Evolutionary conservation across 2,797 vertebrate genomes (phyloP).

Genomic region (Danio aesculapii): DNA sequence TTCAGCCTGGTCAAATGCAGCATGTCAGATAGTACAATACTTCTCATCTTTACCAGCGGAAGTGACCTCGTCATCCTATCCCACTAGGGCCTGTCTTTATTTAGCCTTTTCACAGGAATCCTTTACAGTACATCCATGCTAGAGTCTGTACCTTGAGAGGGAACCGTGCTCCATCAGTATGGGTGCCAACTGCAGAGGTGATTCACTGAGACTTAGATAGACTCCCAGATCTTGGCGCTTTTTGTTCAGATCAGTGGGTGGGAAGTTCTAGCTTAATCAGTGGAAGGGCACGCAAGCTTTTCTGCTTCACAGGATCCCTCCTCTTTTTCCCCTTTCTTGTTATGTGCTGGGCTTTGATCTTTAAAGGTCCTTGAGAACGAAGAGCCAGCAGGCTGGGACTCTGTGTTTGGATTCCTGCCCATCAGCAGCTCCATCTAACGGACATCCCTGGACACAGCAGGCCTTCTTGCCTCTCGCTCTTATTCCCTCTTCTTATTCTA

Average conservation of each 20-base stretch:
- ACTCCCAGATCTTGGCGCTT: constrained; percentile 71
- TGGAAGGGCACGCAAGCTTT: constrained; percentile 74
- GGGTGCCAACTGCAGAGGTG: constrained; percentile 67
- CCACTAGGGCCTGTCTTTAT: constrained; percentile 64
- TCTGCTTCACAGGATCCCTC: constrained; percentile 76
- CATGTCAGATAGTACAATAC: constrained; percentile 63
- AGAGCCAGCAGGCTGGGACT: constrained; percentile 77
- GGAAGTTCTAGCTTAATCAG: constrained; percentile 76
- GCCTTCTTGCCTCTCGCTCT: constrained; percentile 67
- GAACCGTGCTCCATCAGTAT: constrained; percentile 68
- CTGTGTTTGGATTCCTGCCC: constrained; percentile 78
- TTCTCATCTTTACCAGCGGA: constrained; percentile 65
- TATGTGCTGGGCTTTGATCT: constrained; percentile 83
- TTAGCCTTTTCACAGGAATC: constrained; percentile 72
- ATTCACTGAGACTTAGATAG: constrained; percentile 73
- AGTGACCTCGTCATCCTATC: constrained; percentile 22
- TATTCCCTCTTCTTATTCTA: constrained; percentile 39
- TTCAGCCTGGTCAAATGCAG: constrained; percentile 72
- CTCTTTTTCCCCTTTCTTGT: constrained; percentile 72
- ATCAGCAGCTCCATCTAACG: constrained; percentile 79
- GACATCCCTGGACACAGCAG: constrained; percentile 78
- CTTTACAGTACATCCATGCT: constrained; percentile 68
- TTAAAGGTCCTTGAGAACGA: constrained; percentile 86
- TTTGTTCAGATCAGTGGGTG: constrained; percentile 76
- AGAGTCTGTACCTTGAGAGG: constrained; percentile 71